A percentile compares a stretch with the other conserved stretches of the same genome.
Evolutionary conservation across 1,140 invertebrate species (phyloP).

Genomic region (Pentalonia nigronervosa): DNA sequence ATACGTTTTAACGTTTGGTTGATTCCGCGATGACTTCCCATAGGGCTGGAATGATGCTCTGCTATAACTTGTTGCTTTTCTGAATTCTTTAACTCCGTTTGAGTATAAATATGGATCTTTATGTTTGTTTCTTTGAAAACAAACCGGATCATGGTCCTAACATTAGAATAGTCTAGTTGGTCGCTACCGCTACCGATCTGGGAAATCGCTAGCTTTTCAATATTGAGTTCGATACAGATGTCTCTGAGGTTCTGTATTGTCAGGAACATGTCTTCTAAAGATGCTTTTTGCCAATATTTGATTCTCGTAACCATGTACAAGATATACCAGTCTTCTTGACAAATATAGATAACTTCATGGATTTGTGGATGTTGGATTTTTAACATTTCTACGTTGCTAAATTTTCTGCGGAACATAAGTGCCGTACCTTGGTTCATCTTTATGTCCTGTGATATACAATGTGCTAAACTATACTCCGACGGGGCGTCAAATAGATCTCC

Average conservation of each 20-base stretch:
- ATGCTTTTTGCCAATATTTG: not conserved
- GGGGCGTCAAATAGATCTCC: not conserved
- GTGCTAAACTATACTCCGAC: not conserved
- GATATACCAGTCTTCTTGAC: not conserved
- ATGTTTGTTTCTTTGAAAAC: not conserved
- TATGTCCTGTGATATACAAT: not conserved
- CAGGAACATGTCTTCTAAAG: not conserved
- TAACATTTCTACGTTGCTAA: not conserved
- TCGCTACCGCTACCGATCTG: not conserved
- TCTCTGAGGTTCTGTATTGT: not conserved
- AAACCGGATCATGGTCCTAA: not conserved
- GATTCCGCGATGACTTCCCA: no score
- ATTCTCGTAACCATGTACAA: not conserved
- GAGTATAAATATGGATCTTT: not conserved
- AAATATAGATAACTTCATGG: not conserved
- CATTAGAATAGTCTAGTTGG: not conserved
- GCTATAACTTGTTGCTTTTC: not conserved
- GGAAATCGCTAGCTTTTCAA: not conserved
- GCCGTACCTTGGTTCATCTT: not conserved
- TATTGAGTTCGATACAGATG: not conserved
- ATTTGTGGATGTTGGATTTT: not conserved
- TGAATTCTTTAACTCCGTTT: not conserved
- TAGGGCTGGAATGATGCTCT: conserved; percentile 41
- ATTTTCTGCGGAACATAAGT: not conserved
- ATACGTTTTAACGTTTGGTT: no score